Evolutionary conservation across 2,888 invertebrate species (phyloP), one percentile per base, ranked within the genome.

Genomic region (Callimorpha dominula): DNA sequence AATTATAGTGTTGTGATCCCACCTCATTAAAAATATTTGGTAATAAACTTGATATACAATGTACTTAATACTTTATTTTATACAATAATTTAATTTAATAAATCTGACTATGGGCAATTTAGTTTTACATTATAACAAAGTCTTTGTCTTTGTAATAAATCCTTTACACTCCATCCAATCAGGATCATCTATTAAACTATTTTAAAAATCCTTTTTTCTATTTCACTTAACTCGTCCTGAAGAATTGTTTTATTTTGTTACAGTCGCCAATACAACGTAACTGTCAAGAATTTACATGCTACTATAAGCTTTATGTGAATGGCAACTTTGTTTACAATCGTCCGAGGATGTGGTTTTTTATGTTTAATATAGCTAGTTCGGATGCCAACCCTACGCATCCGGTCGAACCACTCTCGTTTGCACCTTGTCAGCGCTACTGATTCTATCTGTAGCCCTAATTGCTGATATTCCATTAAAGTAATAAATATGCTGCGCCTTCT

Each of bases 401-500:
- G 94, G 94, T 91, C 84, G 83, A 86, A 87, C 88, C 91, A 93
- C 92, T 94, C 95, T 94, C 94, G 95, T 95, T 95, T 95, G 94
- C 95, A 95, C 94, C 95, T 95, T 95, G 95, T 95, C 95, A 95
- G 95, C 93, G 91, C 93, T 91, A 90, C 93, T 88, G 95, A 95
- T 95, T 93, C 93, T 93, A 94, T 94, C 95, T 91, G 81, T 82
- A 84, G 83, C 88, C 89, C 93, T 95, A 95, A 95, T 95, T 95
- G 94, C 93, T 94, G 93, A 95, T 94, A 95, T 94, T 95, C 94
- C 94, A 94, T 95, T 94, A 94, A 92, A 93, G 91, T 94, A 93
- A 94, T 95, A 94, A 93, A 94, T 93, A 94, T 90, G 90, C 88
- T 89, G 88, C 88, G 90, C 90, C 90, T 93, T 94, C 93, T 92